Percentiles rank a stretch among this genome's conserved stretches.
Conservation (phyloP, 2,888 invertebrate genomes). For the Euproctis similis region DNA sequence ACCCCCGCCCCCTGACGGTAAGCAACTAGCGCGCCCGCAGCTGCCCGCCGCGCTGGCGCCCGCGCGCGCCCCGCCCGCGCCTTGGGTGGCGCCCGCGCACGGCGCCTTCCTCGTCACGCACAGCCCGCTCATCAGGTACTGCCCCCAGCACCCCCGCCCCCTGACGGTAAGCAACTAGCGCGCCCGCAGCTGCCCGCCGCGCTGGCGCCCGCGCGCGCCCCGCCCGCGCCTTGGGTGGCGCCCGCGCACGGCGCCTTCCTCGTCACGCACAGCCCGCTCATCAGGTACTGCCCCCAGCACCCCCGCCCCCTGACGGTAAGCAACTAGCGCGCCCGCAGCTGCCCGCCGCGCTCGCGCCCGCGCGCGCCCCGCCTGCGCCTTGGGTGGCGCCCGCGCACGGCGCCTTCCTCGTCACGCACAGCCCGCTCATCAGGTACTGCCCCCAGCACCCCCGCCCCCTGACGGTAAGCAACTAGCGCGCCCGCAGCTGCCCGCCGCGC, state of each 20-base stretch:
- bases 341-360: too few relatives aligned
- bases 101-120: neutral
- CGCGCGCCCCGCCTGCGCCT: too few relatives aligned
- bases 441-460: too few relatives aligned
- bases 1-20: too few relatives aligned
- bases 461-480: too few relatives aligned
- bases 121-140: neutral
- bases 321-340: neutral
- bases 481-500: neutral
- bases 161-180: neutral
- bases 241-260: neutral
- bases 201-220: neutral
- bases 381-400: too few relatives aligned
- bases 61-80: neutral
- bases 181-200: conserved; percentile 1
- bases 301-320: too few relatives aligned
- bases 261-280: neutral
- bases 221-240: too few relatives aligned
- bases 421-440: neutral
- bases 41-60: neutral
- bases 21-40: too few relatives aligned
- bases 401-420: neutral
- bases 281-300: neutral
- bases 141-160: neutral
- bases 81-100: too few relatives aligned